Evolutionary conservation across 2,888 invertebrate genomes (phyloP).

Genomic region (Parnassius glacialis): DNA sequence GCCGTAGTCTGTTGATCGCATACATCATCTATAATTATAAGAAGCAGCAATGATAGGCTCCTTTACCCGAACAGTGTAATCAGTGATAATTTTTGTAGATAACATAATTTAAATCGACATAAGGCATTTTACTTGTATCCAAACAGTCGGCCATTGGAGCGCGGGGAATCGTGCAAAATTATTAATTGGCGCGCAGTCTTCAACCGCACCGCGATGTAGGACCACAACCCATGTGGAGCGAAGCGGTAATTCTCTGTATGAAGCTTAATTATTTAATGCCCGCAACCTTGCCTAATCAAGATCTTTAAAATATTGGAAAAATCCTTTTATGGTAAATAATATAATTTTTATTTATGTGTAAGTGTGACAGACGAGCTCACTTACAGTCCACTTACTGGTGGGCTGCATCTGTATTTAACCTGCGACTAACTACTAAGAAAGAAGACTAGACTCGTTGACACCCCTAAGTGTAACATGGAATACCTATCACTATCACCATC

Average conservation of each 20-base stretch:
- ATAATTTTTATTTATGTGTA: too few species aligned
- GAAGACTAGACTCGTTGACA: too few species aligned
- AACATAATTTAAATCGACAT: conserved; percentile 24
- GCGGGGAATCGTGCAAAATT: conserved; percentile 66
- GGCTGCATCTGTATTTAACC: too few species aligned
- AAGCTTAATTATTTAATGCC: neutral
- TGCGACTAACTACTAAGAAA: too few species aligned
- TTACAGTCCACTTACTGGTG: too few species aligned
- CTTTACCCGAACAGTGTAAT: conserved; percentile 19
- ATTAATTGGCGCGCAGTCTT: conserved; percentile 69
- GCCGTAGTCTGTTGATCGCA: conserved; percentile 8
- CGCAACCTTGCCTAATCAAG: conserved; percentile 5
- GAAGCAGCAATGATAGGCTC: conserved; percentile 20
- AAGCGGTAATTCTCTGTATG: conserved; percentile 45
- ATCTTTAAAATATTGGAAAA: too few species aligned
- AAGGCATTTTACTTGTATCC: conserved; percentile 36
- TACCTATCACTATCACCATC: too few species aligned
- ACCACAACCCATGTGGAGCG: conserved; percentile 45
- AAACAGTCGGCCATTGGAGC: conserved; percentile 49
- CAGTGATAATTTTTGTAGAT: conserved; percentile 27
- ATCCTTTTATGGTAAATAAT: too few species aligned
- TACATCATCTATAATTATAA: conserved; percentile 24
- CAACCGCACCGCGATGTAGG: conserved; percentile 41
- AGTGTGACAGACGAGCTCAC: too few species aligned
- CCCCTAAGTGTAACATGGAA: too few species aligned